These are phyloP conservation scores for Colletes gigas DNA, from an alignment of 1,140 invertebrate species.

Conservation along the genomic window DNA sequence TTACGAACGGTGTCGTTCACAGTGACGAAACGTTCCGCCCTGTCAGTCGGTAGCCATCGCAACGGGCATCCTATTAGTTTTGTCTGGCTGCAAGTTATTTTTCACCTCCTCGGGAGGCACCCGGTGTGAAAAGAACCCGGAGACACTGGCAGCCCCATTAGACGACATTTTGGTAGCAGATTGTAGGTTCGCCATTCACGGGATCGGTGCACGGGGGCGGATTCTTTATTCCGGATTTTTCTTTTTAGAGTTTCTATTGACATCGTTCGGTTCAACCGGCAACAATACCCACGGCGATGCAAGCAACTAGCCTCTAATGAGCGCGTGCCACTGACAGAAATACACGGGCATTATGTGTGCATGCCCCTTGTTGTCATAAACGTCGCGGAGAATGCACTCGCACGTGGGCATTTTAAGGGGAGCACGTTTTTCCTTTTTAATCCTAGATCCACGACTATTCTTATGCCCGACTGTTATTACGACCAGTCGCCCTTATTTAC, in stretches of 20 bases:
- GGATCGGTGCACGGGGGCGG: constrained; percentile 27
- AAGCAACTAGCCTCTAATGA: constrained; percentile 72
- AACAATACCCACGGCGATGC: constrained; percentile 65
- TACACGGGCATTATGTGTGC: constrained; percentile 63
- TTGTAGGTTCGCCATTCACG: constrained; percentile 73
- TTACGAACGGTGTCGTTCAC: too few species aligned
- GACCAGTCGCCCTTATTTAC: not conserved
- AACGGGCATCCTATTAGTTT: constrained; percentile 48
- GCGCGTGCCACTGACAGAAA: constrained; percentile 78
- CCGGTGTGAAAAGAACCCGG: not conserved
- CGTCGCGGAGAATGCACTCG: constrained; percentile 14
- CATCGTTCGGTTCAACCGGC: constrained; percentile 23
- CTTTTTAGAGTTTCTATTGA: constrained; percentile 69
- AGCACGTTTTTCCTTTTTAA: not conserved
- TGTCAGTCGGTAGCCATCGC: not conserved
- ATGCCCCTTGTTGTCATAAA: constrained; percentile 40
- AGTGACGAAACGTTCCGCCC: not conserved
- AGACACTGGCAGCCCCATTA: constrained; percentile 55
- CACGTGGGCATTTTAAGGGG: constrained; percentile 11
- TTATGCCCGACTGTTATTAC: not conserved
- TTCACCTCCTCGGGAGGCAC: not conserved
- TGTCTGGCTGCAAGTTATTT: constrained; percentile 8
- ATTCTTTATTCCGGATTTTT: constrained; percentile 71
- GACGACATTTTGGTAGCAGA: constrained; percentile 68
- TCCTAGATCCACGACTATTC: not conserved